Evolutionary conservation across 2,797 vertebrate species (phyloP), one percentile per base, ranked within the genome.

Genomic region (Phataginus tricuspis): DNA sequence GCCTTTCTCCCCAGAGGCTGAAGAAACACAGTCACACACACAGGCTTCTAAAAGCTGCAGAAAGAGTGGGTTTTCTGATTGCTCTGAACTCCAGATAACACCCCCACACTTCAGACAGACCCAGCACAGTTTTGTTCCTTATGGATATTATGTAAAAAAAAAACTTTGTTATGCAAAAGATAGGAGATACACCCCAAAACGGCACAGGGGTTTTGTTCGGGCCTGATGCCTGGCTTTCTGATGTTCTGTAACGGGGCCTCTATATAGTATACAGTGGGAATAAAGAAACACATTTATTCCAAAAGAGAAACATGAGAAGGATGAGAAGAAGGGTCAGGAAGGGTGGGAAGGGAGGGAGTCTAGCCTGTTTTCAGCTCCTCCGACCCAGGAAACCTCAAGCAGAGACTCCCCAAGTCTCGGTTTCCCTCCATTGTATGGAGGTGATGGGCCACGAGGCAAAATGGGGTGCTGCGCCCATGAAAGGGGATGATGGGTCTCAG

Each of bases 361-460:
- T 14, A 7, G 29, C n/a, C 18, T 2, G 19, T 7, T 21, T 25
- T 68, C 53, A 68, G 55, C 80, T 79, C 51, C 64, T 86, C 59
- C 51, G 5, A 29, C 39, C 45, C 61, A 49, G 3, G 7, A 42
- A 86, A 45, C n/a, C 2, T 25, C 0, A 39, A 37, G 42, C 31
- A 11, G 19, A 82, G 61, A 78, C 29, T 6, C 21, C 15, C 16
- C 6, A 7, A 19, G n/a, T n/a, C n/a, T 74, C 29, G 0, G 7
- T 13, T 21, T 9, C 21, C 8, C 45, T 39, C 31, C 2, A 13
- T 34, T 1, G 1, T 31, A 0, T 1, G 4, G 29, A 4, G 7
- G 39, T 14, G 4, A 4, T 18, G 2, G 86, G 53, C 45, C 57
- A 21, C 29, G 2, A 57, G 45, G 15, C 9, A 75, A 77, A 34